Evolutionary conservation across 2,888 invertebrate species (phyloP), one percentile per base, ranked within the genome.

Genomic region (Neoascia interrupta): DNA sequence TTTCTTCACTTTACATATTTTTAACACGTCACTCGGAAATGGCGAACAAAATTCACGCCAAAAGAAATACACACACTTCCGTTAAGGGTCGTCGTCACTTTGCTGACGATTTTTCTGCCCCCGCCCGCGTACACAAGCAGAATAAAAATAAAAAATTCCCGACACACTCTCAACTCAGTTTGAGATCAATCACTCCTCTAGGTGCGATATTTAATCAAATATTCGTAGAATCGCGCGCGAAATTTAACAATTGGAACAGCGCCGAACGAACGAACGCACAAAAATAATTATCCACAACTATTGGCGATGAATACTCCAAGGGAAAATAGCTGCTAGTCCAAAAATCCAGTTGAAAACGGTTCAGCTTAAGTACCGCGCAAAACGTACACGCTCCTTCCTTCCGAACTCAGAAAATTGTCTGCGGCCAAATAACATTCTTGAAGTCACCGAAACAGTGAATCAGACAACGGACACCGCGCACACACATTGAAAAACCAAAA

Each of bases 321-420:
- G n/a, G n/a, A 64, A 64, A 47, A 26, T 60, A 11, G 23, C 18
- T 26, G 21, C 36, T 5, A 18, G 5, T 51, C n/a, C 6, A 58
- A 56, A 47, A 54, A 61, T 74, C 68, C 68, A 61, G 68, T 19
- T 53, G 45, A 58, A 47, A 60, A 56, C 31, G 31, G 31, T n/a
- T n/a, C 58, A 11, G 43, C 61, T 64, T 64, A 41, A 39, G 34
- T 45, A 41, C 63, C 76, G 76, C 68, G 74, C 73, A 66, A 64
- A 73, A 61, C 47, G 54, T 61, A 58, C 21, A 66, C 66, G 56
- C 79, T 73, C 43, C 61, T 79, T 79, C 36, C 66, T 73, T 61
- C 60, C 66, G 61, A 79, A 79, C 73, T 79, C 73, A 61, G 31
- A 79, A 79, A 73, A 73, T 73, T 68, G 73, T 79, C 79, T 79